Conservation (phyloP, 1,140 invertebrate species). For the Penaeus japonicus region DNA sequence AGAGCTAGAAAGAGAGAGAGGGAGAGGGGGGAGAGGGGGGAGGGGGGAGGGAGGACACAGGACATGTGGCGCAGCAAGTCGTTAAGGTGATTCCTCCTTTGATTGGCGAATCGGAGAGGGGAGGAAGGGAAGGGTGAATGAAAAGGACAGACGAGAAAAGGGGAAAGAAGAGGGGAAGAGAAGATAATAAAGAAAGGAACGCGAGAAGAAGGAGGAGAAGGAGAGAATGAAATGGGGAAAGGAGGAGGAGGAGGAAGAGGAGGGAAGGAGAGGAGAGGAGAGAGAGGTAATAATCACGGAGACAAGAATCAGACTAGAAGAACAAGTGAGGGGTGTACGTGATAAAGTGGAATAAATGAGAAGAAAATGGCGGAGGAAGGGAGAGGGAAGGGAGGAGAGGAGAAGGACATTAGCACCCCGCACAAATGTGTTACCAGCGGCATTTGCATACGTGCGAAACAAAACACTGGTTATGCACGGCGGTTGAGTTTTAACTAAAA, state of each 20-base stretch:
- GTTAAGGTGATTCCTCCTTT: not conserved
- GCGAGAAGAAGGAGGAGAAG: not conserved
- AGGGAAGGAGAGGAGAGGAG: not conserved
- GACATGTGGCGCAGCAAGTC: not conserved
- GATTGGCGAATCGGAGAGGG: not conserved
- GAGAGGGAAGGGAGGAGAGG: not conserved
- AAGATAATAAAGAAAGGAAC: not conserved
- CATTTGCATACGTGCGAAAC: too few relatives aligned
- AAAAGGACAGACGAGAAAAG: too few relatives aligned
- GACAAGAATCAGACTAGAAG: not conserved
- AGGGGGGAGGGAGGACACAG: not conserved
- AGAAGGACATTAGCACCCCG: too few relatives aligned
- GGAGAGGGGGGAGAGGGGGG: not conserved
- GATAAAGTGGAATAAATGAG: not conserved
- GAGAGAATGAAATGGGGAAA: too few relatives aligned
- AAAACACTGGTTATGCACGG: too few relatives aligned
- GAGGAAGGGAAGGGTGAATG: not conserved
- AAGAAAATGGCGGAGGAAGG: not conserved
- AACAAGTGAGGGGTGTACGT: not conserved
- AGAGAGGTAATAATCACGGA: not conserved
- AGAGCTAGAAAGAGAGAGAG: not conserved
- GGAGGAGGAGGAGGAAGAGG: not conserved
- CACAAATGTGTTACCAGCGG: too few relatives aligned
- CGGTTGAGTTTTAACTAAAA: too few relatives aligned
- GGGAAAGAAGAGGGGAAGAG: not conserved